Base-by-base conservation (phyloP, 2,113 vertebrate species). In the Thermophis baileyi region DNA sequence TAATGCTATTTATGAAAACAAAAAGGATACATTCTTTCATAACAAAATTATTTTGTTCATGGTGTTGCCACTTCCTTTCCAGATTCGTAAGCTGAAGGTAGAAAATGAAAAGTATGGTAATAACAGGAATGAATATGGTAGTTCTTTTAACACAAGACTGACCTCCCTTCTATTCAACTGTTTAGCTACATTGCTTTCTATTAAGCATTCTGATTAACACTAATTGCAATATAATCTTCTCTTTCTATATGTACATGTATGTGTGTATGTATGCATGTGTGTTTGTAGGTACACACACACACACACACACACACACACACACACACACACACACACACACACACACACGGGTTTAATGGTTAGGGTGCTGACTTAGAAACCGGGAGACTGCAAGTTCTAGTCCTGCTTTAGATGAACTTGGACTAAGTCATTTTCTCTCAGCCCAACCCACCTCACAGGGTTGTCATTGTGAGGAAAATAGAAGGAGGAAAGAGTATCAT, bases 1-100 rank as follows among this genome's bases (percentile, higher is more conserved):
- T 40, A 81, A 81, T 81, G 22, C 47, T 93, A 95, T 97, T 96
- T 96, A 95, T 94, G 63, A 91, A 96, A 90, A 25, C 24, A 53
- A 95, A 97, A 98, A 99, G 99, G 99, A 99, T 99, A 99, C 99
- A 99, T 95, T 99, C 99, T 97, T 99, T 99, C 99, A 99, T 99
- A 85, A 99, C 98, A 94, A 99, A 99, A 97, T 99, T 99, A 98
- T 99, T 99, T 98, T 99, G 99, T 93, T 99, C 99, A 95, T 98
- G 97, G 94, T 99, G 98, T 93, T 99, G 99, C 99, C 98, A 99
- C 93, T 99, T 99, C 97, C 98, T 98, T 96, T 99, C 99, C 98
- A 99, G 97, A 97, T 99, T 99, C 91, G 97, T 98, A 95, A 99
- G 98, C 99, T 99, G 94, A 93, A 97, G 96, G 93, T 89, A 96